Conservation (phyloP, 2,113 vertebrate species). For the Rhizomys pruinosus region DNA sequence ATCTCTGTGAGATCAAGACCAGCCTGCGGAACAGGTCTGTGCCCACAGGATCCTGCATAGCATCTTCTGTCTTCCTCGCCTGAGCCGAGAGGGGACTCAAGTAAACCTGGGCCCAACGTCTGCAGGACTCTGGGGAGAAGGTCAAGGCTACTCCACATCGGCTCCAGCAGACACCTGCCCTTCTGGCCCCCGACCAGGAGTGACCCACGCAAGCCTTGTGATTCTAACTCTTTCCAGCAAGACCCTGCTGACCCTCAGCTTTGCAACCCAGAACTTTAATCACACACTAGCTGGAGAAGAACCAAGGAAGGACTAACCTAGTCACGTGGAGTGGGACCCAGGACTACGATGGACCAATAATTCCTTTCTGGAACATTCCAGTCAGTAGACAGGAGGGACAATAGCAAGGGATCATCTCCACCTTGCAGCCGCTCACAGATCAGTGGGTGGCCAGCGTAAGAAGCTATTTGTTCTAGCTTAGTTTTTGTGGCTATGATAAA, state of each 20-base stretch:
- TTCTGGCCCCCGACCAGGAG: background rate
- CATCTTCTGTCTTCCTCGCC: background rate
- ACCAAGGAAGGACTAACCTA: background rate
- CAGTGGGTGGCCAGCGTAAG: background rate
- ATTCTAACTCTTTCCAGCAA: background rate
- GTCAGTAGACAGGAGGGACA: background rate
- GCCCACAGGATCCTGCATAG: background rate
- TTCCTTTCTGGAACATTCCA: background rate
- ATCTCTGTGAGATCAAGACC: background rate
- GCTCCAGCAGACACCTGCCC: rapidly evolving
- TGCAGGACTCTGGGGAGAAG: background rate
- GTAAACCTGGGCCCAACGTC: background rate
- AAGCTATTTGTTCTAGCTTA: background rate
- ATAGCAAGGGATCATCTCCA: background rate
- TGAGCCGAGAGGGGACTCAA: background rate
- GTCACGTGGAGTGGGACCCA: background rate
- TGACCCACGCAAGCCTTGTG: background rate
- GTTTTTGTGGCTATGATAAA: background rate
- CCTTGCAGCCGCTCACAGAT: rapidly evolving
- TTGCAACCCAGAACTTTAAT: background rate
- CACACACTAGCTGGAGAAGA: rapidly evolving
- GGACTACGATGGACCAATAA: no score
- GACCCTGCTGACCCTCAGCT: background rate
- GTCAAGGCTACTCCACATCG: background rate
- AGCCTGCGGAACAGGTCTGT: background rate